These are phyloP conservation scores for Oligia fasciuncula DNA, from an alignment of 2,888 invertebrate genomes.

Conservation along the genomic window DNA sequence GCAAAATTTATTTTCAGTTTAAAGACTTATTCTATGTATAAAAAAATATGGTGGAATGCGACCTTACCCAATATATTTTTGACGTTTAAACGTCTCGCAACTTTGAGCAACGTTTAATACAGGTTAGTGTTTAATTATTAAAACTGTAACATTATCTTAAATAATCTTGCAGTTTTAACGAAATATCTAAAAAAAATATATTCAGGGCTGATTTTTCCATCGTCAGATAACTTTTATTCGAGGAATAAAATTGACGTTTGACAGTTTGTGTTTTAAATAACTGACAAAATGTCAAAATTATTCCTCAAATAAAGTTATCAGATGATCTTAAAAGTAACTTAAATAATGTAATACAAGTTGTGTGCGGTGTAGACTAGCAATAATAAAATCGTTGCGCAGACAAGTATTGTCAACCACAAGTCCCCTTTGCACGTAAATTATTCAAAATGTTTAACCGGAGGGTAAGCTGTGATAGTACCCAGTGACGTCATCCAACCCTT, in stretches of 20 bases:
- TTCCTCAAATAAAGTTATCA: too few species aligned
- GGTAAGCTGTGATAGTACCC: constrained; percentile 25
- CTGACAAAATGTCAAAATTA: too few species aligned
- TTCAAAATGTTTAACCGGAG: constrained; percentile 44
- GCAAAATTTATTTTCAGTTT: too few species aligned
- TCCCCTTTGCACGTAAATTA: constrained; percentile 32
- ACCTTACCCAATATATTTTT: too few species aligned
- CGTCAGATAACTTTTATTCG: too few species aligned
- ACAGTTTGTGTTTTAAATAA: too few species aligned
- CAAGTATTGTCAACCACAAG: constrained; percentile 36
- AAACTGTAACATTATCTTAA: background rate
- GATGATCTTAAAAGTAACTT: background rate
- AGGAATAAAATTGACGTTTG: too few species aligned
- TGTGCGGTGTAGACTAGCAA: constrained; percentile 21
- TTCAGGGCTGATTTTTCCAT: too few species aligned
- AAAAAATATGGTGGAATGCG: too few species aligned
- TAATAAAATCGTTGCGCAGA: background rate
- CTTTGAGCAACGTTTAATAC: too few species aligned
- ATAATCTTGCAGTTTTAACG: background rate
- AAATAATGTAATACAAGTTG: constrained; percentile 21
- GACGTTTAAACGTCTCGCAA: too few species aligned
- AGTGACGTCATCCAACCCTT: constrained; percentile 48
- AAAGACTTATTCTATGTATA: too few species aligned
- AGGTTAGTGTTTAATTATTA: background rate
- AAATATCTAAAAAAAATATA: background rate